A percentile compares a stretch with the other conserved stretches of the same genome.
phyloP scores from a whole-genome alignment of 1,140 invertebrate genomes.

The Drosophila cardini region DNA sequence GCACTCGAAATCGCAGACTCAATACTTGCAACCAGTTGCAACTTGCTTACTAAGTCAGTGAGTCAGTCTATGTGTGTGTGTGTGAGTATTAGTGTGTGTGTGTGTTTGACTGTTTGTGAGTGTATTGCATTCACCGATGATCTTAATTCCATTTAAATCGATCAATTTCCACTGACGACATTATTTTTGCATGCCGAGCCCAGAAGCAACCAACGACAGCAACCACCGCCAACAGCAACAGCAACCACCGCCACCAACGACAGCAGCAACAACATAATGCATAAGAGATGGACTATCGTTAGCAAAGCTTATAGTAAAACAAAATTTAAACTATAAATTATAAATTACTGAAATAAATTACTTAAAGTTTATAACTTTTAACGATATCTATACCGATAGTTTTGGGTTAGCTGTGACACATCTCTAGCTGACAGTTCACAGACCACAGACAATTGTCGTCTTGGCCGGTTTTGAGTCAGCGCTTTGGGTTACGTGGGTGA shows the following conservation, averaged over 20 bases:
- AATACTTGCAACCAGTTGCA: conserved; percentile 34
- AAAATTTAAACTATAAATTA: too few species aligned
- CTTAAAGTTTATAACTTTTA: too few species aligned
- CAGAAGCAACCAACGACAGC: background rate
- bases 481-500: conserved; percentile 77
- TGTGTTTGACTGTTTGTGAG: conserved; percentile 54
- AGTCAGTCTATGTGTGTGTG: conserved; percentile 61
- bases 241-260: background rate
- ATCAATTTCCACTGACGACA: conserved; percentile 81
- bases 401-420: too few species aligned
- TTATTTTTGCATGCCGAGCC: conserved; percentile 66
- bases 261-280: conserved; percentile 14
- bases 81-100: conserved; percentile 52
- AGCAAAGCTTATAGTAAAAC: too few species aligned
- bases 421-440: background rate
- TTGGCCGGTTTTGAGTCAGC: conserved; percentile 55
- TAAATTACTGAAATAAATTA: too few species aligned
- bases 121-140: conserved; percentile 58
- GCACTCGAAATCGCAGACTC: conserved; percentile 52
- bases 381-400: too few species aligned
- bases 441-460: conserved; percentile 16
- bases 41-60: conserved; percentile 81
- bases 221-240: conserved; percentile 1
- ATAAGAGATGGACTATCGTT: background rate
- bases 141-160: conserved; percentile 84